These are phyloP conservation scores for Piaya cayana DNA, from an alignment of 2,113 vertebrate species.

Conservation along the genomic window DNA sequence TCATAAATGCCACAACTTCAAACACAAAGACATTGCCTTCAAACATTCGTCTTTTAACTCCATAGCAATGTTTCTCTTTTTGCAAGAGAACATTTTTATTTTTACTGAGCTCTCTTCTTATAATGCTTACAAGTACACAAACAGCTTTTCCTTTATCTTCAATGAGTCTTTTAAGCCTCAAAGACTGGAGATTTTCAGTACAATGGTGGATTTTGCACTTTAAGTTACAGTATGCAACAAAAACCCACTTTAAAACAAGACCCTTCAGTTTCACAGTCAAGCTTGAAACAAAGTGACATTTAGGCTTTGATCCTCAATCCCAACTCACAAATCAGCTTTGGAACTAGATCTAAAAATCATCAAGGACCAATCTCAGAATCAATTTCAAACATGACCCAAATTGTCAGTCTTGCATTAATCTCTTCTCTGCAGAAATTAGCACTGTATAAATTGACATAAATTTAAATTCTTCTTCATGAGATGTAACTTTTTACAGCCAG, in stretches of 20 bases:
- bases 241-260: not conserved
- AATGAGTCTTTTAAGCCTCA: slow-evolving; percentile 12
- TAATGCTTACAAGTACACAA: slow-evolving; percentile 9
- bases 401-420: not conserved
- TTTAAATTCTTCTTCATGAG: not conserved
- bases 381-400: slow-evolving; percentile 18
- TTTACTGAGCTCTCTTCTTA: not conserved
- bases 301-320: slow-evolving; percentile 11
- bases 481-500: not conserved
- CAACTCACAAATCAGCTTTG: not conserved
- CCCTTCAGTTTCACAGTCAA: not conserved
- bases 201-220: slow-evolving; percentile 5
- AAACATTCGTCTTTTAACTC: not conserved
- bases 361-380: not conserved
- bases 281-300: not conserved
- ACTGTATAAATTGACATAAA: not conserved
- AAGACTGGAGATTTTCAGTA: not conserved
- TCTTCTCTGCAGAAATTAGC: not conserved
- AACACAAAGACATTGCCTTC: not conserved
- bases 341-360: not conserved
- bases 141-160: slow-evolving; percentile 37
- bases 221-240: not conserved
- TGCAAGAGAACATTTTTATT: not conserved
- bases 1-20: not conserved
- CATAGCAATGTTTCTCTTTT: not conserved